Evolutionary conservation across 2,888 invertebrate species (phyloP).

Genomic region (Chouioia cunea): DNA sequence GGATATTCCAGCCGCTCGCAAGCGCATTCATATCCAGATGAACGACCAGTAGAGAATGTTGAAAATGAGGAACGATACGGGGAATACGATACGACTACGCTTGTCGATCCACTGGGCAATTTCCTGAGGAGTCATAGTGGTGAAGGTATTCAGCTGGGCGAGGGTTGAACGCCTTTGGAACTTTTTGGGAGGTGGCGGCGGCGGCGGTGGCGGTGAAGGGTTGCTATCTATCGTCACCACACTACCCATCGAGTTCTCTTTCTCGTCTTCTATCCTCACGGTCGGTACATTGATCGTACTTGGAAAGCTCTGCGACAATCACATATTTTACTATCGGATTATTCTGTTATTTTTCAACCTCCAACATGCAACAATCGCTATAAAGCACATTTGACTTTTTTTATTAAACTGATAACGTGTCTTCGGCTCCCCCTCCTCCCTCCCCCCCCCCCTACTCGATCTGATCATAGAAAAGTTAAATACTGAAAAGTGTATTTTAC

Average conservation of each 20-base stretch:
- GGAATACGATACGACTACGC: constrained; percentile 82
- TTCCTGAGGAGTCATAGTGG: constrained; percentile 89
- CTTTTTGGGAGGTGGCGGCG: constrained; percentile 53
- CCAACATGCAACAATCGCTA: too few species aligned
- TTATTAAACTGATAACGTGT: too few species aligned
- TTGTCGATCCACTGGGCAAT: constrained; percentile 90
- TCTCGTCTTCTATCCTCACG: constrained; percentile 79
- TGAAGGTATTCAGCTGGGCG: constrained; percentile 67
- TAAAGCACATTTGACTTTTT: too few species aligned
- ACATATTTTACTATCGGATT: too few species aligned
- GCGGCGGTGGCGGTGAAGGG: constrained; percentile 53
- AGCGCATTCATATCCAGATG: constrained; percentile 69
- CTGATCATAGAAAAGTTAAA: too few species aligned
- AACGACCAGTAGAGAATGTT: constrained; percentile 86
- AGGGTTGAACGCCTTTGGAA: constrained; percentile 62
- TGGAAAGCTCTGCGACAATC: constrained; percentile 73
- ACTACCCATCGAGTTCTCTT: constrained; percentile 65
- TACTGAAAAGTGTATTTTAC: too few species aligned
- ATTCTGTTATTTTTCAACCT: too few species aligned
- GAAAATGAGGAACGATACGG: constrained; percentile 82
- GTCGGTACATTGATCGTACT: constrained; percentile 77
- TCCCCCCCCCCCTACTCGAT: too few species aligned
- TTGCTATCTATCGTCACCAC: constrained; percentile 61
- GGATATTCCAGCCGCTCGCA: too few species aligned
- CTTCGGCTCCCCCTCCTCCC: too few species aligned